Evolutionary conservation across 1,140 invertebrate genomes (phyloP), one percentile per base, ranked within the genome.

Genomic region (Drosophila bipectinata): DNA sequence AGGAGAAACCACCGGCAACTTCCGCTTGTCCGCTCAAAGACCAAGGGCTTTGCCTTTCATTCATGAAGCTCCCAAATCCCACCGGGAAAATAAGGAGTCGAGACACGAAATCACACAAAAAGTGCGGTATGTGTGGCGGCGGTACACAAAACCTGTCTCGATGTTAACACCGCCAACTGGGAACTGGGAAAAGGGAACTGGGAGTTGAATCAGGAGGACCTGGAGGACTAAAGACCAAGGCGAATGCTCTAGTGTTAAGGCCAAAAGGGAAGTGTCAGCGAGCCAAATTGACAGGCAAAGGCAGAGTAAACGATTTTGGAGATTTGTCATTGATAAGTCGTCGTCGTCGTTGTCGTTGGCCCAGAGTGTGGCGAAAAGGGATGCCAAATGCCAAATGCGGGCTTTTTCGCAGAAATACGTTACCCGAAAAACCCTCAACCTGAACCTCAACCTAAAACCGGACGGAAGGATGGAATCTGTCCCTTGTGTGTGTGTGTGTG

Each of bases 261-360:
- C 56, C 71, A 67, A 44, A 44, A 44, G 58, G 78, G 76, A 88
- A 88, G 79, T 88, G 83, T 82, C 83, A 88, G 81, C 83, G 78
- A 71, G 83, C 79, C 68, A 88, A 88, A 87, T 88, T 88, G 83
- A 88, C 83, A 88, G 83, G 79, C 77, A 85, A 73, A 68, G 68
- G 82, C 71, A 83, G 72, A 85, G 72, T 78, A 72, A 87, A 88
- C 83, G 84, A 88, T 89, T 88, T 88, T 88, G 83, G 83, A 88
- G 83, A 88, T 88, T 88, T 88, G 84, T 88, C 83, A 87, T 87
- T 85, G 83, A 88, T 88, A 88, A 88, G 84, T 88, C 79, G 84
- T 63, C 76, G 84, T 88, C 79, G 79, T 63, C 72, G 84, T 88
- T 76, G 84, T 63, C 76, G 84, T 88, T 76, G 79, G 68, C 72